A percentile compares a stretch with the other conserved stretches of the same genome.
These are phyloP conservation scores for Geodia barretti DNA, from an alignment of 37 sponge, comb jelly and placozoan species.

Conservation along the genomic window DNA sequence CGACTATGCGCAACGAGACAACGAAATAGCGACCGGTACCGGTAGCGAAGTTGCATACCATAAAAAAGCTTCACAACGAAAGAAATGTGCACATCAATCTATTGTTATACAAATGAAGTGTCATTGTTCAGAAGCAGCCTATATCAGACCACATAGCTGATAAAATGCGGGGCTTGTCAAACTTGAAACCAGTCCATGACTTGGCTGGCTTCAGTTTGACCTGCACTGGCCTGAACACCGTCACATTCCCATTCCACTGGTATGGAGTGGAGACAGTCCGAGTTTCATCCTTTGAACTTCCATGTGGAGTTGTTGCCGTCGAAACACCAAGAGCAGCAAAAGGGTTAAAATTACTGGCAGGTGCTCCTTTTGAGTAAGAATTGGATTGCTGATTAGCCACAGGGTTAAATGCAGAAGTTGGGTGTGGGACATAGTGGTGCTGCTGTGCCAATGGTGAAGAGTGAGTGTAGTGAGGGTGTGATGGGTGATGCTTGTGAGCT, in stretches of 20 bases:
- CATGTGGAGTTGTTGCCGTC: neutral
- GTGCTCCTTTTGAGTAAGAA: too few species aligned
- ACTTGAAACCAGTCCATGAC: neutral
- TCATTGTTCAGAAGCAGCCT: too few species aligned
- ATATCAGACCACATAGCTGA: too few species aligned
- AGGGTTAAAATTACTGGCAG: neutral
- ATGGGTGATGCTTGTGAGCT: neutral
- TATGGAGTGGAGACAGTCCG: neutral
- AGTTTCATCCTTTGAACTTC: neutral
- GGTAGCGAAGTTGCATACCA: too few species aligned
- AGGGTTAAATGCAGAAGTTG: neutral
- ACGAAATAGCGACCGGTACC: too few species aligned
- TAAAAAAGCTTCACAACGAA: too few species aligned
- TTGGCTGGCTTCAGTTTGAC: neutral
- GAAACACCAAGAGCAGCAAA: neutral
- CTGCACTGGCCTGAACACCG: neutral
- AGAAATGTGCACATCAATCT: too few species aligned
- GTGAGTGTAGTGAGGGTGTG: slow-evolving; percentile 11
- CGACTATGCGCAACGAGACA: too few species aligned
- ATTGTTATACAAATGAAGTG: too few species aligned
- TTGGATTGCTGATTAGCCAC: neutral
- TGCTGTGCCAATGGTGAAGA: neutral
- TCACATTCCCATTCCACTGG: neutral
- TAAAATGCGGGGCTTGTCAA: neutral
- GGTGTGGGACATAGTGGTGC: neutral